Conservation (phyloP, 2,113 vertebrate species). For the Colossoma macropomum region DNA sequence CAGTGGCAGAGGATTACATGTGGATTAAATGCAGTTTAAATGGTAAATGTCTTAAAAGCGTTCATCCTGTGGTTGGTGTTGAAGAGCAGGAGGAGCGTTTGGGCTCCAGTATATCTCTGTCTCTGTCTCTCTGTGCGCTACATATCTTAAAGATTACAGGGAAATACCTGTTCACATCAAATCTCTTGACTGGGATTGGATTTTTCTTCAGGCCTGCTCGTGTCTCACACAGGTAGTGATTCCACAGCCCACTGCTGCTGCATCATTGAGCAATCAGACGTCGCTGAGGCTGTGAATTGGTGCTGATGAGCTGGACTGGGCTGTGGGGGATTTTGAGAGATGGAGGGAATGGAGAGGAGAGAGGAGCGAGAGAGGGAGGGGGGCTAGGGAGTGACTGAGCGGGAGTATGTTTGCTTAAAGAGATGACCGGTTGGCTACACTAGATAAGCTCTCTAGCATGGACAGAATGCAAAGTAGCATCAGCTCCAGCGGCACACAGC, state of each 20-base stretch:
- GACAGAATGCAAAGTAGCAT: constrained; percentile 4
- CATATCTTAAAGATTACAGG: constrained; percentile 3
- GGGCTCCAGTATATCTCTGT: neutral
- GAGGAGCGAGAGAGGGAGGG: neutral
- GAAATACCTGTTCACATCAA: constrained; percentile 12
- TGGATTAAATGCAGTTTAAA: neutral
- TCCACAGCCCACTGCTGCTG: constrained; percentile 8
- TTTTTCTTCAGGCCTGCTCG: neutral
- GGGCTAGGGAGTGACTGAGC: neutral
- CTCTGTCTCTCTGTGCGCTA: neutral
- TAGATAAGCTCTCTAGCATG: neutral
- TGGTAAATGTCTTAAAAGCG: neutral
- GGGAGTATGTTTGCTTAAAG: constrained; percentile 8
- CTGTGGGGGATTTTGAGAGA: neutral
- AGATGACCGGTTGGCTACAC: neutral
- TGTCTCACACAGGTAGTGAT: constrained; percentile 21
- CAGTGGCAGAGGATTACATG: neutral
- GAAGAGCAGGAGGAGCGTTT: neutral
- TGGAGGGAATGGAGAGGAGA: neutral
- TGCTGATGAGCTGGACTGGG: constrained; percentile 42
- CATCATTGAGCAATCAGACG: constrained; percentile 48
- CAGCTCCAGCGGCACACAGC: neutral
- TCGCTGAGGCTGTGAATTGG: constrained; percentile 31
- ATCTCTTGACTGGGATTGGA: constrained; percentile 6
- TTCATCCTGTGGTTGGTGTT: neutral